Conservation (phyloP, 2,113 vertebrate species). For the Xenopus laevis region DNA sequence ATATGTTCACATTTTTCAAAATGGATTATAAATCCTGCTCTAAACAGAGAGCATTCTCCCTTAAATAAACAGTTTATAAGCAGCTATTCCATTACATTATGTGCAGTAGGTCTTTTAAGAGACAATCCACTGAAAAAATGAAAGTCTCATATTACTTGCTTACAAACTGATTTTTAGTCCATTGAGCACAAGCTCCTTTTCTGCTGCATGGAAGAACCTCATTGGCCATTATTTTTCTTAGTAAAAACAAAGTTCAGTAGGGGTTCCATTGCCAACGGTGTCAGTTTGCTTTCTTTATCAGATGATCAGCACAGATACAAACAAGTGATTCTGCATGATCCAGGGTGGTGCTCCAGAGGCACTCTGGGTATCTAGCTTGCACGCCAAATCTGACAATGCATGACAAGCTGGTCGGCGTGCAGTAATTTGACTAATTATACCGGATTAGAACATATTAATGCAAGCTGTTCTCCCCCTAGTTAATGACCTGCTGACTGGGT, state of each 20-base stretch:
- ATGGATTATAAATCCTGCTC: too few species aligned
- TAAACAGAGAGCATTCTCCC: too few species aligned
- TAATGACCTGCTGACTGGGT: slow-evolving; percentile 86
- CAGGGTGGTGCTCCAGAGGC: slow-evolving; percentile 81
- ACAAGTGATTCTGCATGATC: slow-evolving; percentile 61
- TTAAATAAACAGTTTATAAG: too few species aligned
- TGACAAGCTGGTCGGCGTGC: slow-evolving; percentile 89
- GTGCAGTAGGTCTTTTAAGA: too few species aligned
- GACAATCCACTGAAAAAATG: too few species aligned
- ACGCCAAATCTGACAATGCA: slow-evolving; percentile 92
- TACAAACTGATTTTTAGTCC: too few species aligned
- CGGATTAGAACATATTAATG: slow-evolving; percentile 99
- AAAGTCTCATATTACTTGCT: too few species aligned
- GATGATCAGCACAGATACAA: slow-evolving; percentile 61
- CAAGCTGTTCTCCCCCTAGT: slow-evolving; percentile 97
- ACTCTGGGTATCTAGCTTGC: slow-evolving; percentile 71
- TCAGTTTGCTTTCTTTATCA: slow-evolving; percentile 55
- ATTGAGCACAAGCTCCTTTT: too few species aligned
- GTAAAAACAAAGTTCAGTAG: not conserved
- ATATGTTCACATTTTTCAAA: too few species aligned
- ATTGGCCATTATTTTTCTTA: not conserved
- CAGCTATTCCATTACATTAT: too few species aligned
- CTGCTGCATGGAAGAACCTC: too few species aligned
- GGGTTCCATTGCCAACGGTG: slow-evolving; percentile 51
- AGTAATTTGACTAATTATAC: slow-evolving; percentile 98